These are phyloP conservation scores for Tyrannus savana DNA, from an alignment of 2,113 vertebrate genomes.

Conservation along the genomic window DNA sequence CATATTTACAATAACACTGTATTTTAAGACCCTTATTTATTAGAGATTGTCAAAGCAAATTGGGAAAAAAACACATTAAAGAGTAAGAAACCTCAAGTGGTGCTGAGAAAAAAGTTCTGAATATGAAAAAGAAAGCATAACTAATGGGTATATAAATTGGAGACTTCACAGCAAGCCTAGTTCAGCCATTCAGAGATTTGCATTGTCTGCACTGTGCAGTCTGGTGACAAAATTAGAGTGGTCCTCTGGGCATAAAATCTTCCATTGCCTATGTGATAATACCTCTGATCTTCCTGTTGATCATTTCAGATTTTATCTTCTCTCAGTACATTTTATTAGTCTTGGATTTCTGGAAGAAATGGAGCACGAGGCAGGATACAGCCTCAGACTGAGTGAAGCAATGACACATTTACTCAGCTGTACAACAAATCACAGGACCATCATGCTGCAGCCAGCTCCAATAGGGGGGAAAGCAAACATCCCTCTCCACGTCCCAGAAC, in stretches of 20 bases:
- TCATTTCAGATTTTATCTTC: slow-evolving; percentile 9
- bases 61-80: neutral
- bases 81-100: neutral
- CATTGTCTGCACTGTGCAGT: neutral
- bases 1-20: neutral
- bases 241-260: neutral
- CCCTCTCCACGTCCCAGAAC: neutral
- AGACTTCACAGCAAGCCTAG: neutral
- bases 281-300: neutral
- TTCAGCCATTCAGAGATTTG: neutral
- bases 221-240: neutral
- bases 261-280: neutral
- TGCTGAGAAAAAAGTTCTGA: neutral
- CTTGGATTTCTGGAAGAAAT: neutral
- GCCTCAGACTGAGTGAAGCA: neutral
- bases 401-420: neutral
- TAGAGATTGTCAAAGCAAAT: neutral
- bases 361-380: neutral
- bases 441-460: neutral
- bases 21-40: neutral
- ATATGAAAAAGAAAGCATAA: neutral
- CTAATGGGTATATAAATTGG: neutral
- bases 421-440: neutral
- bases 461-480: neutral
- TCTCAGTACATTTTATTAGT: neutral